phyloP scores from a whole-genome alignment of 2,113 vertebrate species.

The Petroica traversi region DNA sequence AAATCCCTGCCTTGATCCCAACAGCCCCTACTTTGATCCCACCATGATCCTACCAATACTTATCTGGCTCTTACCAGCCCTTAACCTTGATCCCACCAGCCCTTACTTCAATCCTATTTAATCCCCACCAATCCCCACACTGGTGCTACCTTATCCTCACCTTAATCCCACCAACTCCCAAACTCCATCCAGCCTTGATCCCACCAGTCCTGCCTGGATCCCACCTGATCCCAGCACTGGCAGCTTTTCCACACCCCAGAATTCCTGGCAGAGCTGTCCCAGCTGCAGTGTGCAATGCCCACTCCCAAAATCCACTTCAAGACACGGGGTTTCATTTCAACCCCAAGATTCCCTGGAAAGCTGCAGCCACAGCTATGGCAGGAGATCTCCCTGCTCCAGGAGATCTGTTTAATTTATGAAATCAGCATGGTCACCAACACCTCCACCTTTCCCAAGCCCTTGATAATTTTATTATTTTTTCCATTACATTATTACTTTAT shows the following conservation, averaged over 20 bases:
- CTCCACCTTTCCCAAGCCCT: neutral
- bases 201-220: neutral
- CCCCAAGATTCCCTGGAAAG: neutral
- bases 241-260: neutral
- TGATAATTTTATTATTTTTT: neutral
- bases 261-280: neutral
- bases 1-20: neutral
- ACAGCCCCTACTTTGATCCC: neutral
- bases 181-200: neutral
- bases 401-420: neutral
- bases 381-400: neutral
- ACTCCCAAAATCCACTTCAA: neutral
- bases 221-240: neutral
- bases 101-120: neutral
- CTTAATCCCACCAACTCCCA: neutral
- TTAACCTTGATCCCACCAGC: too few relatives aligned
- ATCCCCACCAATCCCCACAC: neutral
- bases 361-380: neutral
- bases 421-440: neutral
- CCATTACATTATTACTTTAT: neutral
- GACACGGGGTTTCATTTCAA: fast-evolving
- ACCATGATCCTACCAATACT: too few relatives aligned
- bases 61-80: too few relatives aligned
- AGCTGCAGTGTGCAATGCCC: neutral
- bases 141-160: too few relatives aligned